Percentiles rank a stretch among this genome's conserved stretches.
These are phyloP conservation scores for Strigamia crassipes DNA, from an alignment of 2,888 invertebrate genomes.

Conservation along the genomic window DNA sequence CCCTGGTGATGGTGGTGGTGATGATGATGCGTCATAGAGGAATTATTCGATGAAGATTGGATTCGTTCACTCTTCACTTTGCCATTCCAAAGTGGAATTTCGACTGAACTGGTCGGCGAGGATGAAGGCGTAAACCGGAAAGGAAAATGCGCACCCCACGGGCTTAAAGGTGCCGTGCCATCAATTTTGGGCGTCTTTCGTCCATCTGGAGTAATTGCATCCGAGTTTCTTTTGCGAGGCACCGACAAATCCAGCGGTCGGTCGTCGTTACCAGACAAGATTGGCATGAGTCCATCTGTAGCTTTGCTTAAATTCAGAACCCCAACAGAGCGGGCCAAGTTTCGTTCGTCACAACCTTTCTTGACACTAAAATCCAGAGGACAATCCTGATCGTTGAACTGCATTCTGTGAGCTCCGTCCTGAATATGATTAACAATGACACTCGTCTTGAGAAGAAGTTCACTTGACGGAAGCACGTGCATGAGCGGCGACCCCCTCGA, in stretches of 20 bases:
- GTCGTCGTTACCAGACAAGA: conserved; percentile 63
- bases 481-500: conserved; percentile 14
- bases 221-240: conserved; percentile 65
- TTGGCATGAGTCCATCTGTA: conserved; percentile 56
- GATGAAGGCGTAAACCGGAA: conserved; percentile 50
- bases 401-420: background rate
- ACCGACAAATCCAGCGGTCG: conserved; percentile 82
- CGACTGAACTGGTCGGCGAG: conserved; percentile 50
- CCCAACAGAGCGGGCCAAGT: conserved; percentile 55
- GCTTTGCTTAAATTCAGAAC: conserved; percentile 74
- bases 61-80: conserved; percentile 46
- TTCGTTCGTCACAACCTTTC: conserved; percentile 53
- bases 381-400: conserved; percentile 48
- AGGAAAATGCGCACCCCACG: conserved; percentile 50
- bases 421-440: conserved; percentile 46
- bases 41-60: conserved; percentile 44
- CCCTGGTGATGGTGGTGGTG: conserved; percentile 48
- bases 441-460: conserved; percentile 11
- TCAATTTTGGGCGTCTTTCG: conserved; percentile 47
- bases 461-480: conserved; percentile 18
- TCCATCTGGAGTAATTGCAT: background rate
- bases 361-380: conserved; percentile 77
- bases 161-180: conserved; percentile 45
- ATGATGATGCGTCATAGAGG: conserved; percentile 9
- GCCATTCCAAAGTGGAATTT: conserved; percentile 50